Conservation (phyloP, 1,140 invertebrate genomes). For the Eurosta solidaginis region DNA sequence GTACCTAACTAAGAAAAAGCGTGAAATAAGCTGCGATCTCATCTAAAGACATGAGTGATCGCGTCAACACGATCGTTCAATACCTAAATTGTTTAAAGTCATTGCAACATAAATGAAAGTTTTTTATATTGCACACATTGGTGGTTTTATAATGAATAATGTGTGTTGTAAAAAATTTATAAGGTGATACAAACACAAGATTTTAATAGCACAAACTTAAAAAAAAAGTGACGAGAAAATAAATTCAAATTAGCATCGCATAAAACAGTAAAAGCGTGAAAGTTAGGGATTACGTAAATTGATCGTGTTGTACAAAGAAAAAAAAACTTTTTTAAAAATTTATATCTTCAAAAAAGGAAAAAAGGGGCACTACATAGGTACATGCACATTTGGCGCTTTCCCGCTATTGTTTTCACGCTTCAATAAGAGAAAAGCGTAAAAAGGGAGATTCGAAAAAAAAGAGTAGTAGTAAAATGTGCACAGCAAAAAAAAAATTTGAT, state of each 20-base stretch:
- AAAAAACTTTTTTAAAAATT: neutral
- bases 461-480: neutral
- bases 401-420: conserved; percentile 23
- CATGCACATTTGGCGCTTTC: neutral
- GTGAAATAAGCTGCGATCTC: neutral
- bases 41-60: neutral
- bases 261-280: neutral
- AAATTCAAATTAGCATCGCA: neutral
- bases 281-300: neutral
- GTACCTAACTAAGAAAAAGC: too few species aligned
- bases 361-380: neutral
- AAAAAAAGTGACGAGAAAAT: neutral
- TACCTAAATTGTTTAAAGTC: neutral
- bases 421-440: conserved; percentile 18
- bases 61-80: neutral
- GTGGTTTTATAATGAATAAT: too few species aligned
- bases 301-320: neutral
- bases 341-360: neutral
- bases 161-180: neutral
- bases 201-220: neutral
- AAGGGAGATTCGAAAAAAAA: too few species aligned
- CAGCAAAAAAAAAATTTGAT: neutral
- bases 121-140: neutral
- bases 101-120: conserved; percentile 16
- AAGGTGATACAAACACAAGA: neutral